phyloP scores from a whole-genome alignment of 2,113 vertebrate species.

The Hydropotes inermis region DNA sequence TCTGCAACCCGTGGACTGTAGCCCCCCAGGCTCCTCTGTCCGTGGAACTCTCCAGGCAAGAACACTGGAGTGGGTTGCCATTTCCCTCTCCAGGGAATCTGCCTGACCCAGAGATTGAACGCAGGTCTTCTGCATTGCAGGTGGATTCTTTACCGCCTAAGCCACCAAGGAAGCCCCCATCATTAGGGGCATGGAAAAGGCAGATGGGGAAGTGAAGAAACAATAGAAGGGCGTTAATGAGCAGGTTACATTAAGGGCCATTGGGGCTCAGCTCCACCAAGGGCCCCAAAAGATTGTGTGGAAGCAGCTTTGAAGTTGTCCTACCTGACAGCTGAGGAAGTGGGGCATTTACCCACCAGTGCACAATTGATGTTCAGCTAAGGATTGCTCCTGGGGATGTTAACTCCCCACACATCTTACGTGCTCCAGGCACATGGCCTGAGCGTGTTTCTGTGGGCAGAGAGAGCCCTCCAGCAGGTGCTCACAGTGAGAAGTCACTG shows the following conservation, averaged over 20 bases:
- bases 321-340: background rate
- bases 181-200: background rate
- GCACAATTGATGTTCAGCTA: background rate
- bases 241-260: background rate
- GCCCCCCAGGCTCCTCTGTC: background rate
- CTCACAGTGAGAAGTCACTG: background rate
- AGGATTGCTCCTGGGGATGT: background rate
- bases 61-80: background rate
- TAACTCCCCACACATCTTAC: fast-evolving
- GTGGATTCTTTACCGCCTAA: background rate
- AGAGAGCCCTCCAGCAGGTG: background rate
- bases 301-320: background rate
- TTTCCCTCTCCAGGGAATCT: background rate
- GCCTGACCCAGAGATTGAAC: background rate
- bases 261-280: background rate
- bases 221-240: background rate
- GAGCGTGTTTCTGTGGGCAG: background rate
- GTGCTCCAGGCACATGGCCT: background rate
- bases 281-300: background rate
- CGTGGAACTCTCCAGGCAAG: background rate
- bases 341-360: background rate
- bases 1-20: background rate
- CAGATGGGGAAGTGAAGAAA: background rate
- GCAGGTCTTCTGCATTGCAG: background rate
- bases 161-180: background rate